Conservation (phyloP, 2,888 invertebrate genomes). For the Drosophila prostipennis region DNA sequence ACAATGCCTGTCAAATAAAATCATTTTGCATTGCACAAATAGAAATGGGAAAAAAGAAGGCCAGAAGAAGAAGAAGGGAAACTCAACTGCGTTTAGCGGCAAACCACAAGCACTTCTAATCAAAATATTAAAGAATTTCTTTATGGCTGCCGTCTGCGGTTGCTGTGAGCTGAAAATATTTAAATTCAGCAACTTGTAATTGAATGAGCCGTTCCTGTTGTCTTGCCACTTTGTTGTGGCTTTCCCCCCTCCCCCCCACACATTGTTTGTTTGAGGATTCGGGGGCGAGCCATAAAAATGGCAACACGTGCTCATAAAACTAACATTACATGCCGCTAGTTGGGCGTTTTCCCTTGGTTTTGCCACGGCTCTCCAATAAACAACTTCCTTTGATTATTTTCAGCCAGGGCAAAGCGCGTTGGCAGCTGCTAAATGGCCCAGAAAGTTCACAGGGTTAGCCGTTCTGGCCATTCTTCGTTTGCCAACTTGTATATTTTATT, state of each 20-base stretch:
- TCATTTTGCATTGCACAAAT: slow-evolving; percentile 66
- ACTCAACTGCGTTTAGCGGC: slow-evolving; percentile 54
- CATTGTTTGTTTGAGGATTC: slow-evolving; percentile 16
- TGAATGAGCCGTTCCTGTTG: slow-evolving; percentile 30
- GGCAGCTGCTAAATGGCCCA: slow-evolving; percentile 47
- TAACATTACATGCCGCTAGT: slow-evolving; percentile 48
- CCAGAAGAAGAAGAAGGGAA: neutral
- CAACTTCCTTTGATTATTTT: slow-evolving; percentile 48
- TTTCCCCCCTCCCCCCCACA: slow-evolving; percentile 8
- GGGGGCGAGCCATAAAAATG: slow-evolving; percentile 44
- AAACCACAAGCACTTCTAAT: slow-evolving; percentile 68
- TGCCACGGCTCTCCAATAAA: slow-evolving; percentile 31
- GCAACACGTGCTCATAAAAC: slow-evolving; percentile 54
- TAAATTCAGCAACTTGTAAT: slow-evolving; percentile 47
- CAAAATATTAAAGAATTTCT: slow-evolving; percentile 67
- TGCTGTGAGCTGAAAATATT: slow-evolving; percentile 29
- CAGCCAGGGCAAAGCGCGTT: neutral
- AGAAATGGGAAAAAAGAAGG: slow-evolving; percentile 50
- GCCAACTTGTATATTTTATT: slow-evolving; percentile 1
- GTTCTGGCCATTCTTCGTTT: neutral
- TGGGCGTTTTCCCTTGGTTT: slow-evolving; percentile 16
- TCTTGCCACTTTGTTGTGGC: slow-evolving; percentile 50
- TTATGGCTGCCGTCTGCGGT: slow-evolving; percentile 43
- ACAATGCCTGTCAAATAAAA: slow-evolving; percentile 63
- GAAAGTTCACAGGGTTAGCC: slow-evolving; percentile 46